Evolutionary conservation across 2,888 invertebrate species (phyloP).

Genomic region (Lochmaea crataegi): DNA sequence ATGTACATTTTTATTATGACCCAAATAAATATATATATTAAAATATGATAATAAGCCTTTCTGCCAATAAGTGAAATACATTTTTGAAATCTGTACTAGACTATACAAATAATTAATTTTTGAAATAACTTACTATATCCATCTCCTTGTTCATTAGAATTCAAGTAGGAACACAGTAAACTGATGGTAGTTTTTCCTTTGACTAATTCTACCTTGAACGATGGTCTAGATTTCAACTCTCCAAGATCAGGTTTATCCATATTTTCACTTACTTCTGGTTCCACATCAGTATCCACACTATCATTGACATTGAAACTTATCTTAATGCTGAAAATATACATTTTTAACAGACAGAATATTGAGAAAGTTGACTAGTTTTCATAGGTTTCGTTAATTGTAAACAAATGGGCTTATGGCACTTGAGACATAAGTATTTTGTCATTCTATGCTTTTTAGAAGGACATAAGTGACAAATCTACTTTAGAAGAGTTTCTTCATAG

Average conservation of each 20-base stretch:
- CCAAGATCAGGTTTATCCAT: constrained; percentile 79
- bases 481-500: too few species aligned
- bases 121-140: constrained; percentile 73
- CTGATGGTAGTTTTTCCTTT: constrained; percentile 82
- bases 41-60: too few species aligned
- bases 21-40: not conserved
- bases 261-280: constrained; percentile 72
- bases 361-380: too few species aligned
- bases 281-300: constrained; percentile 87
- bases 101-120: too few species aligned
- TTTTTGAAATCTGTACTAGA: too few species aligned
- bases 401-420: too few species aligned
- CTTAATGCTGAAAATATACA: constrained; percentile 70
- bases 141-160: constrained; percentile 73
- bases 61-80: too few species aligned
- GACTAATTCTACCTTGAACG: constrained; percentile 88
- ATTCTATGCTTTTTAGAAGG: too few species aligned
- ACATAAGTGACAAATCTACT: too few species aligned
- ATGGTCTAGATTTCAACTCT: constrained; percentile 91
- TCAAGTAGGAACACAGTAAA: constrained; percentile 86
- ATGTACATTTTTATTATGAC: not conserved
- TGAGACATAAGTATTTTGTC: too few species aligned
- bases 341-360: too few species aligned
- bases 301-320: constrained; percentile 94
- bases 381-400: too few species aligned